Conservation (phyloP, 2,888 invertebrate genomes). For the Agrochola lychnidis region DNA sequence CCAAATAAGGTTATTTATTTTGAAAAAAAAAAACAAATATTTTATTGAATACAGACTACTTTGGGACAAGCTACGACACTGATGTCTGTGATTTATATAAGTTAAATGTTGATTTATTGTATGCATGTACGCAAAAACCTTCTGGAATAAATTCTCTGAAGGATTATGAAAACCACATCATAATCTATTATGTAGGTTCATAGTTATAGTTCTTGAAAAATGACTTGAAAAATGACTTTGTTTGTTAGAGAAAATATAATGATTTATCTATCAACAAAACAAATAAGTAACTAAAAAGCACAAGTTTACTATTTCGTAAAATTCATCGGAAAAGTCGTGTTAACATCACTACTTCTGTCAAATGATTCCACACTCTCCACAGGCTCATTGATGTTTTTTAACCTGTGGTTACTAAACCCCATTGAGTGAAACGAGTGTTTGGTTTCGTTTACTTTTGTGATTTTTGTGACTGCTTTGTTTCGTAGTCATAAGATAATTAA, state of each 20-base stretch:
- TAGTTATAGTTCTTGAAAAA: too few species aligned
- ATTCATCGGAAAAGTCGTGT: background rate
- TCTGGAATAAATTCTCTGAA: too few species aligned
- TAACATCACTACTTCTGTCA: slow-evolving; percentile 50
- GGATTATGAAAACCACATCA: background rate
- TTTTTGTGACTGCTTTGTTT: slow-evolving; percentile 78
- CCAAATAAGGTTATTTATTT: too few species aligned
- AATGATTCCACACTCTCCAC: slow-evolving; percentile 9
- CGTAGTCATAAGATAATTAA: slow-evolving; percentile 69
- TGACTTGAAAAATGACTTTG: background rate
- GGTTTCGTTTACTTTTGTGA: slow-evolving; percentile 78
- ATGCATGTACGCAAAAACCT: background rate
- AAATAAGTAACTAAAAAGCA: background rate
- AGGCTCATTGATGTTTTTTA: slow-evolving; percentile 34
- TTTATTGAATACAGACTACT: background rate
- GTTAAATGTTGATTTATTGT: too few species aligned
- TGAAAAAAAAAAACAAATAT: background rate
- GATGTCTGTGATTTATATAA: background rate
- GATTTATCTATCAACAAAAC: too few species aligned
- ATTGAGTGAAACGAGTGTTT: slow-evolving; percentile 73
- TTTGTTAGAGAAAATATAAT: too few species aligned
- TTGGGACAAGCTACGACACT: background rate
- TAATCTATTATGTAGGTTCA: background rate
- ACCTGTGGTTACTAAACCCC: slow-evolving; percentile 68
- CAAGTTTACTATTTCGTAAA: background rate